phyloP scores from a whole-genome alignment of 2,888 invertebrate genomes.

The Agrotis puta region DNA sequence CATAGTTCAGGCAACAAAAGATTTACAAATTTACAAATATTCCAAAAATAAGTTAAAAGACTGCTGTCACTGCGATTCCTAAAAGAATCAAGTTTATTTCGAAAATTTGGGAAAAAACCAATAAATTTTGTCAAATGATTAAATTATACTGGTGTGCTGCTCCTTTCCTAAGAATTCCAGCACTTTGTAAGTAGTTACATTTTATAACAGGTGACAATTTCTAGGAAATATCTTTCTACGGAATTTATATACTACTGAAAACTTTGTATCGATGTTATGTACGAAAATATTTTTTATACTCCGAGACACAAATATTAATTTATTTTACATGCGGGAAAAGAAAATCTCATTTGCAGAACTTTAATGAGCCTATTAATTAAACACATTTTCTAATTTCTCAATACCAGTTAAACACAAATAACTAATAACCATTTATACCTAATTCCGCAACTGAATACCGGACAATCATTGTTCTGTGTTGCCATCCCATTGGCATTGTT shows the following conservation, averaged over 20 bases:
- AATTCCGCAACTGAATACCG: slow-evolving; percentile 68
- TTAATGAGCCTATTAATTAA: slow-evolving; percentile 15
- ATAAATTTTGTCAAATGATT: slow-evolving; percentile 27
- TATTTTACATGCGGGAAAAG: neutral
- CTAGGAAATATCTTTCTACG: neutral
- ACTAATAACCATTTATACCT: slow-evolving; percentile 66
- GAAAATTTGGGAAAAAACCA: slow-evolving; percentile 30
- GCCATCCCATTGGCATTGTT: slow-evolving; percentile 80
- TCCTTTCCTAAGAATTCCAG: neutral
- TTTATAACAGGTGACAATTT: neutral
- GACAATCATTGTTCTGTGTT: slow-evolving; percentile 82
- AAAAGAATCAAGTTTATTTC: slow-evolving; percentile 11
- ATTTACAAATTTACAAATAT: neutral
- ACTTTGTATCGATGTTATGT: neutral
- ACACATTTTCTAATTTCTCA: slow-evolving; percentile 25
- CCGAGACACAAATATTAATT: neutral
- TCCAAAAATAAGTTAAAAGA: slow-evolving; percentile 1
- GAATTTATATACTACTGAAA: neutral
- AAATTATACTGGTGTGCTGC: slow-evolving; percentile 2
- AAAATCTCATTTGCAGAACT: neutral
- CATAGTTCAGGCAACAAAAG: no score
- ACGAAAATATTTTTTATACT: neutral
- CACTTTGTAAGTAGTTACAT: neutral
- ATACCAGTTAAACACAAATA: slow-evolving; percentile 50
- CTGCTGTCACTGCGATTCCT: neutral